Evolutionary conservation across 2,113 vertebrate species (phyloP).

Genomic region (Platichthys flesus): DNA sequence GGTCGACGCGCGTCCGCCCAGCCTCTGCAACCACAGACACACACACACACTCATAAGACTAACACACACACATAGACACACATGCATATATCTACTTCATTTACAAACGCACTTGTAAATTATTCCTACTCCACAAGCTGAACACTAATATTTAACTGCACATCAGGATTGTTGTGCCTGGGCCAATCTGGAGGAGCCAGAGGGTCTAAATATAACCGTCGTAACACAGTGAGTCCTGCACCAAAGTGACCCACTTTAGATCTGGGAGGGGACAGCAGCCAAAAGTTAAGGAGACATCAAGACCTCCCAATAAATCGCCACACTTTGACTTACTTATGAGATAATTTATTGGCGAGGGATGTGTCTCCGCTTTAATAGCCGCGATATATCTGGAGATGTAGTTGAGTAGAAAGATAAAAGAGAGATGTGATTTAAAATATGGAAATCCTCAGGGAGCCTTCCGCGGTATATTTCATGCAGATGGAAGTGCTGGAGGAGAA

Average conservation of each 20-base stretch:
- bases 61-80: constrained; percentile 4
- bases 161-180: constrained; percentile 20
- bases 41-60: constrained; percentile 51
- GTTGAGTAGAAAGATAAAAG: constrained; percentile 45
- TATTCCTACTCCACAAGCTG: constrained; percentile 28
- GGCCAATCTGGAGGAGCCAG: constrained; percentile 51
- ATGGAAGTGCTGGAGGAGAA: constrained; percentile 2
- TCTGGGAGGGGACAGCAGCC: constrained; percentile 43
- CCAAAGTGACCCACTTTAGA: constrained; percentile 73
- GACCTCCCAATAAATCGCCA: constrained; percentile 22
- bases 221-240: constrained; percentile 44
- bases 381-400: constrained; percentile 15
- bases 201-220: constrained; percentile 64
- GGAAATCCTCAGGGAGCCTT: constrained; percentile 44
- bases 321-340: constrained; percentile 37
- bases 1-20: constrained; percentile 83
- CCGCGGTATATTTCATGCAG: constrained; percentile 24
- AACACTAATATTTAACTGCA: background rate
- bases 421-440: constrained; percentile 48
- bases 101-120: constrained; percentile 3
- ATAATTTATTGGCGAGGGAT: constrained; percentile 34
- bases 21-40: constrained; percentile 72
- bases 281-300: constrained; percentile 58
- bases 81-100: constrained; percentile 10
- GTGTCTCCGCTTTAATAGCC: constrained; percentile 32